Conservation (phyloP, 1,140 invertebrate species). For the Drosophila novamexicana region DNA sequence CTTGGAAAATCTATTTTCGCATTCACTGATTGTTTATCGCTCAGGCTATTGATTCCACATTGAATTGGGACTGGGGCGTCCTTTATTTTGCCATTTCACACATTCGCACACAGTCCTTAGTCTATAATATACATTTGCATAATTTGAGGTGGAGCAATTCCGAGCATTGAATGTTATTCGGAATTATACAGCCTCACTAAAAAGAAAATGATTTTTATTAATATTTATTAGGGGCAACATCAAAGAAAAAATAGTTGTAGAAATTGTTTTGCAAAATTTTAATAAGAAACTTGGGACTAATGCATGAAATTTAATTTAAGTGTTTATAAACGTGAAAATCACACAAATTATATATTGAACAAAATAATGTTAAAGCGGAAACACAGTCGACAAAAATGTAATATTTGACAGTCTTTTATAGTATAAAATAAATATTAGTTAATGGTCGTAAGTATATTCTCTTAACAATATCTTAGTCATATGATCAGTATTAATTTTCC, state of each 20-base stretch:
- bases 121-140: conserved; percentile 50
- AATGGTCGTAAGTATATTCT: no score
- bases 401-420: neutral
- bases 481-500: no score
- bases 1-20: conserved; percentile 72
- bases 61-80: conserved; percentile 28
- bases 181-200: neutral
- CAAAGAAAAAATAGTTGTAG: neutral
- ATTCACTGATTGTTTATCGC: conserved; percentile 66
- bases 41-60: conserved; percentile 65
- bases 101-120: conserved; percentile 26
- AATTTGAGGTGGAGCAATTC: conserved; percentile 37
- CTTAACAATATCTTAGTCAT: no score
- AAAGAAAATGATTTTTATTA: conserved; percentile 55
- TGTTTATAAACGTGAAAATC: no score
- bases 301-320: no score
- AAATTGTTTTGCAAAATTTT: neutral
- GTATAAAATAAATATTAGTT: neutral
- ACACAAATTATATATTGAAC: no score
- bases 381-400: no score
- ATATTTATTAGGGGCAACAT: conserved; percentile 35
- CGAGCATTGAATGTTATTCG: conserved; percentile 31
- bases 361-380: no score
- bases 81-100: conserved; percentile 36
- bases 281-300: no score